Conservation (phyloP, 2,797 vertebrate genomes). For the Myiotriccus ornatus region DNA sequence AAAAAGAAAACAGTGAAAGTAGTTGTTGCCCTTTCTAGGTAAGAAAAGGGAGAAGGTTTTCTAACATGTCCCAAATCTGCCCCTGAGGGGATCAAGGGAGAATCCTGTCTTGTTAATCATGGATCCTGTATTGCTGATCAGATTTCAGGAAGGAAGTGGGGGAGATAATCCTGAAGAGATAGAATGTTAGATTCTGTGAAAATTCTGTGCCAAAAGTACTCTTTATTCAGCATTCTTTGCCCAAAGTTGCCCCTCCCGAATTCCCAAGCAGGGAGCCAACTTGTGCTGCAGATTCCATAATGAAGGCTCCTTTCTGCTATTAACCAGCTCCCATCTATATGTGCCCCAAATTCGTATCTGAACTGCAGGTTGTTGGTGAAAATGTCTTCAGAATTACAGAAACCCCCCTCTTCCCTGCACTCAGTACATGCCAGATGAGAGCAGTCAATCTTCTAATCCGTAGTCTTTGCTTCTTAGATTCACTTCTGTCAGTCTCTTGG, state of each 20-base stretch:
- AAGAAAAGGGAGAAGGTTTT: background rate
- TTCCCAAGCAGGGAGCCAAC: background rate
- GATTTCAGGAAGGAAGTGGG: background rate
- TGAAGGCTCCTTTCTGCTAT: conserved; percentile 22
- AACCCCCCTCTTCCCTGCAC: background rate
- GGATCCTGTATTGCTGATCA: background rate
- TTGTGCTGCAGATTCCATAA: conserved; percentile 5
- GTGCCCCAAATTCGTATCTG: background rate
- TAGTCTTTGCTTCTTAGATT: conserved; percentile 13
- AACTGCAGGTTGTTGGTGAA: conserved; percentile 20
- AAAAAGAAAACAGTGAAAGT: background rate
- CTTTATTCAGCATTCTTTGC: background rate
- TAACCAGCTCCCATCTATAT: background rate
- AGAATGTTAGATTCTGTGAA: background rate
- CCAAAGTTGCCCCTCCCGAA: background rate
- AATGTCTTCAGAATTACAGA: background rate
- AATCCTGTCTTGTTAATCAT: background rate
- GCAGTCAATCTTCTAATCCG: background rate
- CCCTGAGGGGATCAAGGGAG: background rate
- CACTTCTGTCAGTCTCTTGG: background rate
- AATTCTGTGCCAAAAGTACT: conserved; percentile 60
- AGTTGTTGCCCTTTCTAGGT: background rate
- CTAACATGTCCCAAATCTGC: background rate
- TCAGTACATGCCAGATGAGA: background rate
- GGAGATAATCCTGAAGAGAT: background rate